Evolutionary conservation across 2,888 invertebrate genomes (phyloP).

Genomic region (Aphidoletes aphidimyza): DNA sequence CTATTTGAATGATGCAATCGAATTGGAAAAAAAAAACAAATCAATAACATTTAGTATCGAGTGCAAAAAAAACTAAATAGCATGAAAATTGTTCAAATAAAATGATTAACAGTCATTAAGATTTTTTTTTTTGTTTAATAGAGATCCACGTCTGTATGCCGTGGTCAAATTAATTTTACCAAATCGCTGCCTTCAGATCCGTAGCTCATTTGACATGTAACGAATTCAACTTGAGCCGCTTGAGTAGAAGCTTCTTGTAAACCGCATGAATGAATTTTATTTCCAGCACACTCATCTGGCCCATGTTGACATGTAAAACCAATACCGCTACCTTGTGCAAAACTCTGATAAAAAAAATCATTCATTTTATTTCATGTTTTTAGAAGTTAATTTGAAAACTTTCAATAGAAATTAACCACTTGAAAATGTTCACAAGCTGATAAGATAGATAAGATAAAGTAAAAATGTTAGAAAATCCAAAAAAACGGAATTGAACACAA

Average conservation of each 20-base stretch:
- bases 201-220: constrained; percentile 69
- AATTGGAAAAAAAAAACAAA: neutral
- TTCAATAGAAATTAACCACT: too few relatives aligned
- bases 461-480: too few relatives aligned
- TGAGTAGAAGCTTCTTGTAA: constrained; percentile 64
- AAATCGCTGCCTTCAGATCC: constrained; percentile 64
- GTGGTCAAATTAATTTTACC: constrained; percentile 57
- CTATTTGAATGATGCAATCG: constrained; percentile 61
- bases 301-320: constrained; percentile 74
- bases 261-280: constrained; percentile 73
- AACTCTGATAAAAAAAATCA: neutral
- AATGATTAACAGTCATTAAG: too few relatives aligned
- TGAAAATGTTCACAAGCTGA: too few relatives aligned
- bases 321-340: constrained; percentile 61
- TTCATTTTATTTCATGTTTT: neutral
- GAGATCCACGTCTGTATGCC: too few relatives aligned
- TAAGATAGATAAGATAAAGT: too few relatives aligned
- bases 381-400: neutral
- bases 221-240: constrained; percentile 67
- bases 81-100: too few relatives aligned
- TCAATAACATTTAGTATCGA: neutral
- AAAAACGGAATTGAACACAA: neutral
- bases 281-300: constrained; percentile 72
- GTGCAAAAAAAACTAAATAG: too few relatives aligned
- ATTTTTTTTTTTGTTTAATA: too few relatives aligned